These are phyloP conservation scores for Amphiprion clarkii DNA, from an alignment of 2,797 vertebrate genomes.

Conservation along the genomic window DNA sequence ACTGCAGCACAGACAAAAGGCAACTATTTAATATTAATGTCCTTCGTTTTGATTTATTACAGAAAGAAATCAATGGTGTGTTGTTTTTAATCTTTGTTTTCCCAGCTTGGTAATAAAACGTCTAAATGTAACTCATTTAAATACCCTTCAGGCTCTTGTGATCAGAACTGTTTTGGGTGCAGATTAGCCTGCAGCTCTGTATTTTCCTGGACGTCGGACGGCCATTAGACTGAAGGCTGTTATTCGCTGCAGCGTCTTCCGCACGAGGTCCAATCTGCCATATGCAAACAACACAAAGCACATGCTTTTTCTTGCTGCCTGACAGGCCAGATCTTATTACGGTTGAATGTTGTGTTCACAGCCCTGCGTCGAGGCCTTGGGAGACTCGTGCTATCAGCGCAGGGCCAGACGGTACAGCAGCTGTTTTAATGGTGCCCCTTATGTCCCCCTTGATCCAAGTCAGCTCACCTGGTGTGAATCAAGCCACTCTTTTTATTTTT, in stretches of 20 bases:
- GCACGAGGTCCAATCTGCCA: conserved; percentile 43
- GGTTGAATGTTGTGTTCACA: conserved; percentile 47
- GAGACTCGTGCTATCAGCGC: conserved; percentile 62
- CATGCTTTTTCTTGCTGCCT: conserved; percentile 61
- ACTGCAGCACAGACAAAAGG: conserved; percentile 26
- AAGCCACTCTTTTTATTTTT: conserved; percentile 43
- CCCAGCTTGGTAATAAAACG: conserved; percentile 31
- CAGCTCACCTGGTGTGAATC: conserved; percentile 75
- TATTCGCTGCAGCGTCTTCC: conserved; percentile 17
- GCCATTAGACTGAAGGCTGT: conserved; percentile 49
- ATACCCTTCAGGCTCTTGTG: background rate
- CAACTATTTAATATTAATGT: conserved; percentile 42
- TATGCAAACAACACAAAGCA: conserved; percentile 72
- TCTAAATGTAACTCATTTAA: conserved; percentile 25
- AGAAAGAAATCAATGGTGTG: conserved; percentile 26
- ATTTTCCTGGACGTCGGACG: conserved; percentile 24
- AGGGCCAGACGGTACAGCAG: conserved; percentile 68
- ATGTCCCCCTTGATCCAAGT: conserved; percentile 66
- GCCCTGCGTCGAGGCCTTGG: conserved; percentile 48
- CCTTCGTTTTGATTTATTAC: conserved; percentile 41
- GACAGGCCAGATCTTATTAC: conserved; percentile 64
- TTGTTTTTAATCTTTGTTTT: conserved; percentile 25
- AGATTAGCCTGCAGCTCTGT: background rate
- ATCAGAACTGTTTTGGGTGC: background rate
- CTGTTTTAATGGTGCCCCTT: conserved; percentile 73